phyloP scores from a whole-genome alignment of 2,113 vertebrate species.

The Muntiacus muntjak region DNA sequence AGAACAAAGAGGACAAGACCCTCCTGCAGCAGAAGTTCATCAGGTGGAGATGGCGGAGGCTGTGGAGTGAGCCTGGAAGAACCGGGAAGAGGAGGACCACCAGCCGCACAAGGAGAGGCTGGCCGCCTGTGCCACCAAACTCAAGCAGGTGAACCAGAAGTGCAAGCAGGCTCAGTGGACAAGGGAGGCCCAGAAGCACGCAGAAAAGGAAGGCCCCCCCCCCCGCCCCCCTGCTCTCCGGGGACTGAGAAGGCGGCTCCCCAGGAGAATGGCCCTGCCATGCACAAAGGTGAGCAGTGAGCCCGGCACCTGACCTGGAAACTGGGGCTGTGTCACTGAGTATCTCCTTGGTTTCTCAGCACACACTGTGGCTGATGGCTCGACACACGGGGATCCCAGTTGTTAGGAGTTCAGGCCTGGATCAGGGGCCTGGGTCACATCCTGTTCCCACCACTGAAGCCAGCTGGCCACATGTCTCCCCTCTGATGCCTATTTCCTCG shows the following conservation, averaged over 20 bases:
- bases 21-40: slow-evolving; percentile 90
- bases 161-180: slow-evolving; percentile 85
- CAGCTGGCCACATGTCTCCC: background rate
- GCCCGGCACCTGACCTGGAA: fast-evolving
- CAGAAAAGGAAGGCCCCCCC: slow-evolving; percentile 75
- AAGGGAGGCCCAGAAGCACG: slow-evolving; percentile 82
- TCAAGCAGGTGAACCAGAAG: slow-evolving; percentile 96
- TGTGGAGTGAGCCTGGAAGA: slow-evolving; percentile 90
- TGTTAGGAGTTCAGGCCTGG: background rate
- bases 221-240: slow-evolving; percentile 70
- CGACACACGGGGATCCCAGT: too few relatives aligned
- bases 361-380: fast-evolving
- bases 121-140: slow-evolving; percentile 95
- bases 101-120: slow-evolving; percentile 91
- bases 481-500: fast-evolving
- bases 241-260: slow-evolving; percentile 79
- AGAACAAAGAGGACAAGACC: slow-evolving; percentile 91
- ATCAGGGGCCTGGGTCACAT: fast-evolving
- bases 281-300: slow-evolving; percentile 83
- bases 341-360: background rate
- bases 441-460: background rate
- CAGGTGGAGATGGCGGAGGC: slow-evolving; percentile 91
- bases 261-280: slow-evolving; percentile 83
- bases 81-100: slow-evolving; percentile 95
- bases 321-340: too few relatives aligned